These are phyloP conservation scores for Caranx melampygus DNA, from an alignment of 2,113 vertebrate genomes.

Conservation along the genomic window DNA sequence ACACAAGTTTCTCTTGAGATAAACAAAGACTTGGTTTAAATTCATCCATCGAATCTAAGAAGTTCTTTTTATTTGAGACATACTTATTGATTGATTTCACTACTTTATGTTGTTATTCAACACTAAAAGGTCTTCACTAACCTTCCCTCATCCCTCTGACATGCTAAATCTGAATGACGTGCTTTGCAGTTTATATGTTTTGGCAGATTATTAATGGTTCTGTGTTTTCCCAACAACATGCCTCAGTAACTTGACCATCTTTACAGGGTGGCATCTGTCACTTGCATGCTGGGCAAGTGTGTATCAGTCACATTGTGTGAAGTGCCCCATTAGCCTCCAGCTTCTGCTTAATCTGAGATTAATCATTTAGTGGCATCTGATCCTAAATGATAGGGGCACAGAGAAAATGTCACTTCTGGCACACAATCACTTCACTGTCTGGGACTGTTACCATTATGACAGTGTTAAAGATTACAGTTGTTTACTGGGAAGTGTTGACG, in stretches of 20 bases:
- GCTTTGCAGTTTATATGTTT: constrained; percentile 41
- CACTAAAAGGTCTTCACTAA: constrained; percentile 15
- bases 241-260: constrained; percentile 61
- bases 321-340: constrained; percentile 65
- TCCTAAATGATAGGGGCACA: constrained; percentile 55
- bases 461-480: constrained; percentile 40
- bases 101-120: not conserved
- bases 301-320: constrained; percentile 61
- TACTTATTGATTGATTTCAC: not conserved
- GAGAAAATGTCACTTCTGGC: constrained; percentile 56
- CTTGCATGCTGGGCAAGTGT: constrained; percentile 39
- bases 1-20: no score
- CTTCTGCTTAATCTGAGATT: constrained; percentile 71
- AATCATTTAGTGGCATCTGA: constrained; percentile 72
- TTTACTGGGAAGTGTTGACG: constrained; percentile 17
- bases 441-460: constrained; percentile 23
- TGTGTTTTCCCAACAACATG: constrained; percentile 67
- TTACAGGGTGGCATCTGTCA: constrained; percentile 65
- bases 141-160: constrained; percentile 2
- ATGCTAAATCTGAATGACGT: constrained; percentile 41
- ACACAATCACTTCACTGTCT: constrained; percentile 46
- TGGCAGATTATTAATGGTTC: constrained; percentile 53
- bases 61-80: not conserved
- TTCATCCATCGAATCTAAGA: no score
- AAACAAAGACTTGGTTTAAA: no score